A percentile compares a stretch with the other conserved stretches of the same genome.
These are phyloP conservation scores for Pygoscelis antarcticus DNA, from an alignment of 2,113 vertebrate genomes.

Conservation along the genomic window DNA sequence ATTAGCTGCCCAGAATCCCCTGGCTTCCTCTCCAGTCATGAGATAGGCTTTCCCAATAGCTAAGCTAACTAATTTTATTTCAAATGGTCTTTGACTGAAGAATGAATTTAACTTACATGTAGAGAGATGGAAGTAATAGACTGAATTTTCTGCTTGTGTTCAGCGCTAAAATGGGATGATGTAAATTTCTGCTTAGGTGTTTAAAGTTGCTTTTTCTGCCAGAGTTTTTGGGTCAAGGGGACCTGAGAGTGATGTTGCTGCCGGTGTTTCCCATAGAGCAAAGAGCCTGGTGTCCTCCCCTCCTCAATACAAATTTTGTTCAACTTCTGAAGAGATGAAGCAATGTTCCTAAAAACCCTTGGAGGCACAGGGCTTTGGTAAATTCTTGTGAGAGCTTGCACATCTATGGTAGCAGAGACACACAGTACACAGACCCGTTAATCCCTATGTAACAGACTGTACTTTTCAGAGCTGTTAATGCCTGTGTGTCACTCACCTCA, in stretches of 20 bases:
- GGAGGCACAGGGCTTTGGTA: background rate
- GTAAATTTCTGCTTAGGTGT: background rate
- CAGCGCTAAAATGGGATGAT: background rate
- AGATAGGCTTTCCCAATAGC: background rate
- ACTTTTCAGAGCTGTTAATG: background rate
- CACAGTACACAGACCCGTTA: background rate
- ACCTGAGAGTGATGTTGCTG: background rate
- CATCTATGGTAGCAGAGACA: background rate
- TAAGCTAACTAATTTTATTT: background rate
- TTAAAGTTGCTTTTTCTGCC: background rate
- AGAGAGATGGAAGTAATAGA: background rate
- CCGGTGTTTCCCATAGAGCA: background rate
- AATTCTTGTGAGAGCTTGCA: background rate
- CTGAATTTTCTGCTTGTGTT: background rate
- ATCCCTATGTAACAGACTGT: too few relatives aligned
- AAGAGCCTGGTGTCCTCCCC: background rate
- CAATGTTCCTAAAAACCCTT: background rate
- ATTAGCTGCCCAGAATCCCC: background rate
- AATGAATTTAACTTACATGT: background rate
- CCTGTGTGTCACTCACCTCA: background rate
- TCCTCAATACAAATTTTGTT: background rate
- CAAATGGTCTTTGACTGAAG: background rate
- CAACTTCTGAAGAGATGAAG: background rate
- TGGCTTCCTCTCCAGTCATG: background rate
- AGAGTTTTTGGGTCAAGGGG: background rate